Percentiles rank a stretch among this genome's conserved stretches.
phyloP scores from a whole-genome alignment of 2,888 invertebrate species.

The Drosophila fungiperda region DNA sequence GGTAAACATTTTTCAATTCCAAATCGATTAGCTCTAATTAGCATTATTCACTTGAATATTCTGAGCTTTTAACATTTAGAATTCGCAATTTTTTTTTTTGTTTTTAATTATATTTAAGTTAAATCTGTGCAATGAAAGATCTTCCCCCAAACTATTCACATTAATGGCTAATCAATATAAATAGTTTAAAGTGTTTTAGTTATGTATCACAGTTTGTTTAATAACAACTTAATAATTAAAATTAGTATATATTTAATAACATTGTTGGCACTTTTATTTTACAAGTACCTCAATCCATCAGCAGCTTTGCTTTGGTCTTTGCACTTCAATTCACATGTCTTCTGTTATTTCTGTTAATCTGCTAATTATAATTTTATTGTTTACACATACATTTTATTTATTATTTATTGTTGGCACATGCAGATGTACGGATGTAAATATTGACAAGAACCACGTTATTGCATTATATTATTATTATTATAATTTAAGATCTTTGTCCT shows the following conservation, averaged over 20 bases:
- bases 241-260: background rate
- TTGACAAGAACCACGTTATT: slow-evolving; percentile 26
- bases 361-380: no score
- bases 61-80: slow-evolving; percentile 7
- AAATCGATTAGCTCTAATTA: slow-evolving; percentile 30
- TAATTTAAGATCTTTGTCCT: slow-evolving; percentile 10
- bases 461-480: slow-evolving; percentile 19
- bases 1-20: background rate
- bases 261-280: background rate
- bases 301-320: background rate
- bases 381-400: background rate
- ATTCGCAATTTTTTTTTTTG: background rate
- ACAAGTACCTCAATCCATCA: background rate
- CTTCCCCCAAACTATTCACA: background rate
- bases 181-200: background rate
- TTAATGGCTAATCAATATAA: slow-evolving; percentile 7
- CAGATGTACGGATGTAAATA: slow-evolving; percentile 47
- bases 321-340: slow-evolving; percentile 11
- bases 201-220: background rate
- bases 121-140: slow-evolving; percentile 23
- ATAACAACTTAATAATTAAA: background rate
- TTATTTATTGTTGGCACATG: slow-evolving; percentile 9
- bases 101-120: background rate
- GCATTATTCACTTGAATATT: background rate
- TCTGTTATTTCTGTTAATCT: slow-evolving; percentile 5